Percentiles rank a stretch among this genome's conserved stretches.
phyloP scores from a whole-genome alignment of 2,113 vertebrate species.

The Clarias batrachus region DNA sequence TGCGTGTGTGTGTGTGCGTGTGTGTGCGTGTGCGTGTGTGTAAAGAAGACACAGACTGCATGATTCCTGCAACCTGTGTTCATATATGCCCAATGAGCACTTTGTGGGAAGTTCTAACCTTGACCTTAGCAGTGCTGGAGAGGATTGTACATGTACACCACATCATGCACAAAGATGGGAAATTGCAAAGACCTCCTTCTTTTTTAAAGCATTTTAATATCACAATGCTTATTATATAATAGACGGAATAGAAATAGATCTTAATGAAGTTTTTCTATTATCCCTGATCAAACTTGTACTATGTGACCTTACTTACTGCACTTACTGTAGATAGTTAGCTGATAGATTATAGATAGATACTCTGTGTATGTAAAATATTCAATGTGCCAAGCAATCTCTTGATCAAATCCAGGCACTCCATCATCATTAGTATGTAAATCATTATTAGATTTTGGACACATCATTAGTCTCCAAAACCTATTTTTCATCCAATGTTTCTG shows the following conservation, averaged over 20 bases:
- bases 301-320: background rate
- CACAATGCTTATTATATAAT: background rate
- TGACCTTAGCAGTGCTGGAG: constrained; percentile 11
- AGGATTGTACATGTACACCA: background rate
- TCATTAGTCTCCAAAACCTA: background rate
- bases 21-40: constrained; percentile 16
- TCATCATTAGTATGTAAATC: constrained; percentile 1
- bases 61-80: constrained; percentile 29
- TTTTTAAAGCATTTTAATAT: background rate
- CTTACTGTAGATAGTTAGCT: background rate
- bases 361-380: background rate
- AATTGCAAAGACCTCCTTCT: background rate
- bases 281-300: background rate
- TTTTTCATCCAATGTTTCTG: background rate
- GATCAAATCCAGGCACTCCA: background rate
- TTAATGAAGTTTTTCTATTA: background rate
- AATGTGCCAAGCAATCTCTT: background rate
- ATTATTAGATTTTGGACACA: background rate
- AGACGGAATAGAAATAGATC: background rate
- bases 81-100: constrained; percentile 1
- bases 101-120: background rate
- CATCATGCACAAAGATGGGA: background rate
- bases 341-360: background rate
- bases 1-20: background rate
- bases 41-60: constrained; percentile 20